Evolutionary conservation across 2,888 invertebrate genomes (phyloP), one percentile per base, ranked within the genome.

Genomic region (Parascotia fuliginaria): DNA sequence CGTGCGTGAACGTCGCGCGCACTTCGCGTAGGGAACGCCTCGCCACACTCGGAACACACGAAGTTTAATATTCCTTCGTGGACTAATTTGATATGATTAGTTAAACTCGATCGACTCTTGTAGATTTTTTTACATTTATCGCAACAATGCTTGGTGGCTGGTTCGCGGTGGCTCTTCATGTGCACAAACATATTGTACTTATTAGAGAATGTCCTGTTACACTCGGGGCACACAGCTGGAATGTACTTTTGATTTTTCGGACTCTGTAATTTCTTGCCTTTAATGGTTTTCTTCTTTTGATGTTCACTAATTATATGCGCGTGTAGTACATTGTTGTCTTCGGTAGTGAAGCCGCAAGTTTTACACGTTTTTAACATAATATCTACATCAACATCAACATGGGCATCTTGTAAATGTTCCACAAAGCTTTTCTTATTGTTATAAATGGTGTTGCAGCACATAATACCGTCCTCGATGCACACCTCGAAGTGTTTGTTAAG

Each of bases 171-270:
- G 0, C 70, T 81, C 51, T 86, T 83, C 79, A 87, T 74, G 63
- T 94, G 94, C 0, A 79, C 70, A 9, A 83, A 65, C 89, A 85
- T 83, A 74, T 89, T 74, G 83, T 93, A 84, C 77, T 93, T 85
- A 76, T 93, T 83, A 44, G 83, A 79, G 64, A 93, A 93, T 0
- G 76, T 81, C 60, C 85, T 89, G 42, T 89, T 85, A 61, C 94
- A 94, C 9, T 89, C 84, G 0, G 85, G 81, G 46, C 94, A 94
- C 2, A 81, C 79, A 9, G 86, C 89, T 0, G 88, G 87, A 11
- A 85, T 82, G 44, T 78, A 77, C 50, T 85, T 86, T 54, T 84
- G 84, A 42, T 81, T 75, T 27, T 68, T 73, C 0, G 63, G 44
- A 27, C 65, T 70, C n/a, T 52, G 64, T 9, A 53, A 24, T 14